Percentiles rank a stretch among this genome's conserved stretches.
Evolutionary conservation across 1,140 invertebrate genomes (phyloP).

Genomic region (Alviniconcha marisindica): DNA sequence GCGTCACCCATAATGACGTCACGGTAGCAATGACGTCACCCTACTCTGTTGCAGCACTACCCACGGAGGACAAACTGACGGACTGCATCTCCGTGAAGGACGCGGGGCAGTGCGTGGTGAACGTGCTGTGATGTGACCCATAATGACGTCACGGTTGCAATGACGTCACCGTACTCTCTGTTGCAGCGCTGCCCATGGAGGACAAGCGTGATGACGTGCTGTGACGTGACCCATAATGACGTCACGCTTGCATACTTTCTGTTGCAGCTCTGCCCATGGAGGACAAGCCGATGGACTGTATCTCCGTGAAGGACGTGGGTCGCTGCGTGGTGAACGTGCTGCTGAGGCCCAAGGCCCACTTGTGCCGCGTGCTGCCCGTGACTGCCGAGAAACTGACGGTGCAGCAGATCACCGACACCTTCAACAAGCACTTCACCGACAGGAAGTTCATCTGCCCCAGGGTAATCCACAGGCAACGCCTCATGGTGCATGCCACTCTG

Average conservation of each 20-base stretch:
- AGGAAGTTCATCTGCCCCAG: conserved; percentile 58
- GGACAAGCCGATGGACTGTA: conserved; percentile 54
- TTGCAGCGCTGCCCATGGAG: conserved; percentile 61
- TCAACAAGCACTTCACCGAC: conserved; percentile 55
- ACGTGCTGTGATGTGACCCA: conserved; percentile 47
- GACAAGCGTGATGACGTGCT: too few relatives aligned
- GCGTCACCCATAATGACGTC: too few relatives aligned
- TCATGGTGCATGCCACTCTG: neutral
- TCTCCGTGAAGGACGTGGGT: conserved; percentile 59
- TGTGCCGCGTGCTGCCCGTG: conserved; percentile 53
- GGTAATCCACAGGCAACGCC: too few relatives aligned
- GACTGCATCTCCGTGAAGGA: conserved; percentile 47
- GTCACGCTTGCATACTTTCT: conserved; percentile 8
- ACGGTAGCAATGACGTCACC: too few relatives aligned
- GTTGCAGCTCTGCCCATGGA: conserved; percentile 61
- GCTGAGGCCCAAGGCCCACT: conserved; percentile 51
- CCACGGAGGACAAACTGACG: too few relatives aligned
- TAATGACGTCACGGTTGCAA: too few relatives aligned
- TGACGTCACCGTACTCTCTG: too few relatives aligned
- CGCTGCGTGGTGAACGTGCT: conserved; percentile 55
- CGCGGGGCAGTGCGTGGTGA: conserved; percentile 54
- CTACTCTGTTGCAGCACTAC: too few relatives aligned
- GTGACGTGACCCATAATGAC: neutral
- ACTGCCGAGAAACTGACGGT: conserved; percentile 54
- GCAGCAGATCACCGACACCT: conserved; percentile 49